Evolutionary conservation across 2,113 vertebrate genomes (phyloP), one percentile per base, ranked within the genome.

Genomic region (Electrona antarctica): DNA sequence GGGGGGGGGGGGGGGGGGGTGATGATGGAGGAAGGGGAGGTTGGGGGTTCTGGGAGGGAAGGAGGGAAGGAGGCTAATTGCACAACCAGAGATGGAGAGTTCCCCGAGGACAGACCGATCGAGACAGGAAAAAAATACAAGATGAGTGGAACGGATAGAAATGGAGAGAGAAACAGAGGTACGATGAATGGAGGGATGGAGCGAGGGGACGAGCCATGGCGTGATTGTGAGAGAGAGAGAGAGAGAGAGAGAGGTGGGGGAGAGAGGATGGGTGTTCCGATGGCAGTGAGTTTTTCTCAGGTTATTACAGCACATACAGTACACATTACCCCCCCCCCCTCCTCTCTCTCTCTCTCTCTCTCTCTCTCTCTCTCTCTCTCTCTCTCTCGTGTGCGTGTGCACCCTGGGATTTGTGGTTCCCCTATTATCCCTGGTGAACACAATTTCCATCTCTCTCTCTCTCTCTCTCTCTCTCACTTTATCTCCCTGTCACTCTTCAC

Each of bases 371-470:
- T 50, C 9, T 6, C 41, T 29, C 13, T 63, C 57, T 60, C 60
- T 55, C 1, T 13, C 51, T 13, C 13, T 13, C 29, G 66, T 69
- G 54, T 60, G 11, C 29, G 65, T 60, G 65, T 59, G 60, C 21
- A 79, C 74, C 79, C 79, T 84, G 80, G 78, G 83, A 86, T 81
- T 59, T 8, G 57, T 86, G 75, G 83, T 87, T 80, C 74, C 82
- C 75, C 49, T 73, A 73, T 73, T 79, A 60, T 84, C 84, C 73
- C 69, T 67, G 74, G 29, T 73, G 47, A 58, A 73, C 47, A 49
- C 9, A 28, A 59, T 80, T 48, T 73, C 60, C 46, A 49, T 41
- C 11, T 47, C n/a, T 13, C 63, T 64, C 49, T 54, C 64, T 15
- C 64, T 15, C 51, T 52, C 56, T 58, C 56, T 15, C 14, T 64